Percentiles rank a stretch among this genome's conserved stretches.
These are phyloP conservation scores for Gallinago media DNA, from an alignment of 2,113 vertebrate genomes.

Conservation along the genomic window DNA sequence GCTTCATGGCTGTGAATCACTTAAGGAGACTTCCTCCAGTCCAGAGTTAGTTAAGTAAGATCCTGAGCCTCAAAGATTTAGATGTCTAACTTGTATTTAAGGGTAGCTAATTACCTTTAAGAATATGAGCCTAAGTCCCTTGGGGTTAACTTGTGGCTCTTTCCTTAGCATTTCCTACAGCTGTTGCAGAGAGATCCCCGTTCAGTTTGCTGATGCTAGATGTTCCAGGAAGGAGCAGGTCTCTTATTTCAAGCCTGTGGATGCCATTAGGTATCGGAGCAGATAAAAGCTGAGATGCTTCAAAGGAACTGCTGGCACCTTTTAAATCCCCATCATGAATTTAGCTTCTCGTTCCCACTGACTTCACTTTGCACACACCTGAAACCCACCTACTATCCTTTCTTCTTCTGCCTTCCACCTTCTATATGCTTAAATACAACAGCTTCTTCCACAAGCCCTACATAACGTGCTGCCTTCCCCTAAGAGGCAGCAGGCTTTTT, in stretches of 20 bases:
- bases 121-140: slow-evolving; percentile 40
- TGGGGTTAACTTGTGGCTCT: slow-evolving; percentile 29
- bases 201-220: not conserved
- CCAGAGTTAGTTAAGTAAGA: slow-evolving; percentile 42
- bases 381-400: not conserved
- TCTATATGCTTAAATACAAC: not conserved
- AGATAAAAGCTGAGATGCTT: not conserved
- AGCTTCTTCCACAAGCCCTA: not conserved
- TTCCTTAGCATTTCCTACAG: not conserved
- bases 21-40: slow-evolving; percentile 30
- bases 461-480: not conserved
- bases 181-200: not conserved
- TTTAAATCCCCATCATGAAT: not conserved
- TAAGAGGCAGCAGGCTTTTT: slow-evolving; percentile 1
- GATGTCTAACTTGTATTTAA: slow-evolving; percentile 64
- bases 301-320: not conserved
- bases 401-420: not conserved
- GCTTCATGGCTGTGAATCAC: not conserved
- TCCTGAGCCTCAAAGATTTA: slow-evolving; percentile 57
- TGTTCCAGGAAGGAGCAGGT: not conserved
- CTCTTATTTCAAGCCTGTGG: not conserved
- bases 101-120: slow-evolving; percentile 60
- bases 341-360: not conserved
- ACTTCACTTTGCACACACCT: not conserved
- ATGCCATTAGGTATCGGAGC: not conserved